A percentile compares a stretch with the other conserved stretches of the same genome.
Conservation (phyloP, 2,888 invertebrate species). For the Mesoligia furuncula region DNA sequence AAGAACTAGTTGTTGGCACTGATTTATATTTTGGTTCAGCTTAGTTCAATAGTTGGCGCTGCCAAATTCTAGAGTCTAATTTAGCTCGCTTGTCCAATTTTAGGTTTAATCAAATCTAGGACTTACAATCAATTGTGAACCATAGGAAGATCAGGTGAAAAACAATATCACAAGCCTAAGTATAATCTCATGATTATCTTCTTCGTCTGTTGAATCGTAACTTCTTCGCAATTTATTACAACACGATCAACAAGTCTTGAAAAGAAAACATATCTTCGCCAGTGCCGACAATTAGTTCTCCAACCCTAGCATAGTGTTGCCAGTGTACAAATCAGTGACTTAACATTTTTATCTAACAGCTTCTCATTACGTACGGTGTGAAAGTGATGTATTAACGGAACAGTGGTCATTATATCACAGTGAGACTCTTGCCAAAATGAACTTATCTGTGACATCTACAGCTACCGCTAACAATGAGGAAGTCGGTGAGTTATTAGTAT, state of each 20-base stretch:
- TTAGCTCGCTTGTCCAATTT: not conserved
- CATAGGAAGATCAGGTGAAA: not conserved
- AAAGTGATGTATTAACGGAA: constrained; percentile 69
- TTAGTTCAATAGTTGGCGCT: constrained; percentile 7
- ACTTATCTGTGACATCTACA: constrained; percentile 76
- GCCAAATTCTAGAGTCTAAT: constrained; percentile 18
- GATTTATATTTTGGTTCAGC: constrained; percentile 31
- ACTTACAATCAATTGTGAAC: not conserved
- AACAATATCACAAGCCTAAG: not conserved
- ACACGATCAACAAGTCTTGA: not conserved
- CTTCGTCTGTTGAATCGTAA: not conserved
- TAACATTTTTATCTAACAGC: constrained; percentile 63
- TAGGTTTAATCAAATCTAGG: not conserved
- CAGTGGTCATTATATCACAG: constrained; percentile 59
- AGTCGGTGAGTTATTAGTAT: constrained; percentile 79
- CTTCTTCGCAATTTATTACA: not conserved
- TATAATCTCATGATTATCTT: not conserved
- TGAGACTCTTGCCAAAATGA: constrained; percentile 76
- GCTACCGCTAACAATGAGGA: constrained; percentile 78
- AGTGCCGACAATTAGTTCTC: constrained; percentile 37
- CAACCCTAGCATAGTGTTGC: constrained; percentile 38
- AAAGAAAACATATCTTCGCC: not conserved
- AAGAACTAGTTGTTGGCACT: constrained; percentile 63
- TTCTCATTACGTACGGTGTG: constrained; percentile 65
- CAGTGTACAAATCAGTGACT: constrained; percentile 50